phyloP scores from a whole-genome alignment of 1,140 invertebrate genomes.

The Propsilocerus akamusi region DNA sequence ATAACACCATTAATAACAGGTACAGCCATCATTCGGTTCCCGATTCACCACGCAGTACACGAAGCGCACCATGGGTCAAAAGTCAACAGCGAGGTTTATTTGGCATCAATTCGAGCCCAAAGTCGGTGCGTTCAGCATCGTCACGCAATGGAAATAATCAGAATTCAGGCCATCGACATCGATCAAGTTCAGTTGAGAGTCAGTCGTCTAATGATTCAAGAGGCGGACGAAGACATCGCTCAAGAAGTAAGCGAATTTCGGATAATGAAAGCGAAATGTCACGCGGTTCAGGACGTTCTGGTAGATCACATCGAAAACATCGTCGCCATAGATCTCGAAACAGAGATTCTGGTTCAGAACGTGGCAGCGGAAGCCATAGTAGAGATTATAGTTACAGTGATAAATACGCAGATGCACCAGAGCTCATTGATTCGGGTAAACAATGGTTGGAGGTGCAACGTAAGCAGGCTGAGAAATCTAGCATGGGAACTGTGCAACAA shows the following conservation, averaged over 20 bases:
- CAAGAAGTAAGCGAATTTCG: slow-evolving; percentile 56
- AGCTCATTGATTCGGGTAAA: slow-evolving; percentile 68
- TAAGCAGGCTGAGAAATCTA: slow-evolving; percentile 38
- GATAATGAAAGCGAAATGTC: slow-evolving; percentile 81
- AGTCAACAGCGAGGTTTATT: slow-evolving; percentile 49
- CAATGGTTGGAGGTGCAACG: slow-evolving; percentile 75
- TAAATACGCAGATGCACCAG: slow-evolving; percentile 24
- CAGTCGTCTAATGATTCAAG: slow-evolving; percentile 64
- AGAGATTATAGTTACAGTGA: slow-evolving; percentile 24
- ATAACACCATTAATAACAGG: slow-evolving; percentile 12
- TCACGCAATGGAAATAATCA: slow-evolving; percentile 13
- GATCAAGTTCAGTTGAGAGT: slow-evolving; percentile 57
- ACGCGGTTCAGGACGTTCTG: slow-evolving; percentile 55
- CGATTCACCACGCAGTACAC: slow-evolving; percentile 58
- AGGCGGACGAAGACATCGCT: slow-evolving; percentile 49
- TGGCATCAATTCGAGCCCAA: slow-evolving; percentile 32
- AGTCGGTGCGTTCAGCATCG: slow-evolving; percentile 45
- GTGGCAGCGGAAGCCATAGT: slow-evolving; percentile 25
- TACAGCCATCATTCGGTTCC: slow-evolving; percentile 19
- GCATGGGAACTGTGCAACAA: slow-evolving; percentile 36
- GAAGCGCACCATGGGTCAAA: slow-evolving; percentile 66
- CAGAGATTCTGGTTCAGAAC: slow-evolving; percentile 35
- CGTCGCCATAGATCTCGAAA: slow-evolving; percentile 50
- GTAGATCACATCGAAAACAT: slow-evolving; percentile 28
- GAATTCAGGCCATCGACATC: slow-evolving; percentile 19